Evolutionary conservation across 2,888 invertebrate genomes (phyloP).

Genomic region (Mesochorus sp.): DNA sequence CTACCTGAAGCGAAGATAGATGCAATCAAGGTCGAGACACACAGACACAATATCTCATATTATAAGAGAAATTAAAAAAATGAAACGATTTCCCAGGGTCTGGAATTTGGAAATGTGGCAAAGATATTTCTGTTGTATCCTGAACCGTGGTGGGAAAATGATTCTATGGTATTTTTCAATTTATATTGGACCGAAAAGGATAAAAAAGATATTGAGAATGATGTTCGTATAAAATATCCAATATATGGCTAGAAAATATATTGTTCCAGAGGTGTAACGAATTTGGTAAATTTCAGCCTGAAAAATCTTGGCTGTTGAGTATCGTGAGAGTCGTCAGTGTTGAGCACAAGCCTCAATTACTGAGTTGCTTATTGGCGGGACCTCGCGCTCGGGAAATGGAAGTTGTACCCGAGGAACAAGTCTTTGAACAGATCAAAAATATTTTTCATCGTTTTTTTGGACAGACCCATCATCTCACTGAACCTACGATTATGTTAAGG

Average conservation of each 20-base stretch:
- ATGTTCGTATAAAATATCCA: conserved; percentile 61
- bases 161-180: conserved; percentile 78
- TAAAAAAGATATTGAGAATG: conserved; percentile 65
- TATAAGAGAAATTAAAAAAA: background rate
- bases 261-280: too few relatives aligned
- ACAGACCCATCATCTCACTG: conserved; percentile 81
- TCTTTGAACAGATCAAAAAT: conserved; percentile 82
- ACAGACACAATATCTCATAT: background rate
- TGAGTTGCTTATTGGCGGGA: conserved; percentile 87
- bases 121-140: conserved; percentile 88
- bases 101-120: conserved; percentile 86
- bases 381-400: conserved; percentile 86
- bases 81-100: conserved; percentile 75
- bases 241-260: too few relatives aligned
- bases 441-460: conserved; percentile 83
- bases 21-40: conserved; percentile 24
- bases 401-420: conserved; percentile 82
- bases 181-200: conserved; percentile 85
- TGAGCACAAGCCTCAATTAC: conserved; percentile 84
- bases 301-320: conserved; percentile 85
- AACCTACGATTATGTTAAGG: conserved; percentile 83
- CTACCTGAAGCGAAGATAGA: conserved; percentile 83
- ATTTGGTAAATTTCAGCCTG: conserved; percentile 71
- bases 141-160: conserved; percentile 85
- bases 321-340: conserved; percentile 86